phyloP scores from a whole-genome alignment of 1,140 invertebrate species.

The Bombus superbus region DNA sequence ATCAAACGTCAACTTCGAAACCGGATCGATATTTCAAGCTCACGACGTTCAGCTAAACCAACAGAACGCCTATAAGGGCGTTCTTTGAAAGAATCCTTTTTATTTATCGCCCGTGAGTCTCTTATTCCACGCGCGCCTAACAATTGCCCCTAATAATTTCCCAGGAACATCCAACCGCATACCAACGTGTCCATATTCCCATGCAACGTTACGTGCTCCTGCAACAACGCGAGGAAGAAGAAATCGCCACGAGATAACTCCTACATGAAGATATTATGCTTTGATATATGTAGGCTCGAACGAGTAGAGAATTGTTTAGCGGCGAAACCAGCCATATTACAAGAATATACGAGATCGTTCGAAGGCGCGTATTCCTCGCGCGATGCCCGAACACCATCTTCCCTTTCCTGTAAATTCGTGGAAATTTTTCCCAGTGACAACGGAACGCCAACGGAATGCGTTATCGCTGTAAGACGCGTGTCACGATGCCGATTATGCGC shows the following conservation, averaged over 20 bases:
- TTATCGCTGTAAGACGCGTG: too few species aligned
- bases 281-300: slow-evolving; percentile 42
- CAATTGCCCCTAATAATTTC: slow-evolving; percentile 51
- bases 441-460: not conserved
- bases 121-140: not conserved
- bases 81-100: not conserved
- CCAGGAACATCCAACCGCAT: not conserved
- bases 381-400: not conserved
- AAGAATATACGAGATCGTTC: slow-evolving; percentile 44
- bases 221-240: not conserved
- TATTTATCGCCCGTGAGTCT: not conserved
- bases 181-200: not conserved
- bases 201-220: slow-evolving; percentile 12
- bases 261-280: slow-evolving; percentile 55
- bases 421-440: slow-evolving; percentile 24
- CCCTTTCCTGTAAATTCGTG: slow-evolving; percentile 10
- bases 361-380: slow-evolving; percentile 19
- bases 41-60: not conserved
- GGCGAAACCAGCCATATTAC: not conserved
- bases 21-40: not conserved
- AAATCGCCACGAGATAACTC: slow-evolving; percentile 53
- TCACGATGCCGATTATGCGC: not conserved
- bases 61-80: not conserved
- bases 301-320: slow-evolving; percentile 43
- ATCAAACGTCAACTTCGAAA: too few species aligned